Percentiles rank a stretch among this genome's conserved stretches.
Conservation (phyloP, 2,888 invertebrate species). For the Beris morrisii region DNA sequence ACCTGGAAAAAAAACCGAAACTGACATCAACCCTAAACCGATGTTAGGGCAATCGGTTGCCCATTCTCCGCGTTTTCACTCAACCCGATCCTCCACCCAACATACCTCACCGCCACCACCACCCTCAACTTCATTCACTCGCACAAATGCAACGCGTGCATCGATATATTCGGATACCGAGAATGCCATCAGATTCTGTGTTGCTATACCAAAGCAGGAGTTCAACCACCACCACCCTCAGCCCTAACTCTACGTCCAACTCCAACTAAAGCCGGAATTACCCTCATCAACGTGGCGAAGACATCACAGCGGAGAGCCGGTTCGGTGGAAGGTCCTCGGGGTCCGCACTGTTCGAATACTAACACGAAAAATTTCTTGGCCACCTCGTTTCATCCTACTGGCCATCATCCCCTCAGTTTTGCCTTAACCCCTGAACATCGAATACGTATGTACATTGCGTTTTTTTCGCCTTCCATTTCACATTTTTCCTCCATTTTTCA, state of each 20-base stretch:
- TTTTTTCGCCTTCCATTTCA: constrained; percentile 34
- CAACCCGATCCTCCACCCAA: constrained; percentile 15
- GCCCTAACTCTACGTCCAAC: constrained; percentile 22
- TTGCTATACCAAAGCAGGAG: background rate
- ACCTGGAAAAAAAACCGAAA: constrained; percentile 10
- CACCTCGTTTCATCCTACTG: constrained; percentile 10
- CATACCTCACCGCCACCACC: constrained; percentile 8
- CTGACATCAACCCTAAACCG: constrained; percentile 20
- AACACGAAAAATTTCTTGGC: constrained; percentile 24
- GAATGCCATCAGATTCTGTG: constrained; percentile 2
- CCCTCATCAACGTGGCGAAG: constrained; percentile 30
- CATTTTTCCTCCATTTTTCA: constrained; percentile 32
- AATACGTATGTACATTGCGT: constrained; percentile 27
- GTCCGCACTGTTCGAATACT: constrained; percentile 11
- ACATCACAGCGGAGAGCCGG: background rate
- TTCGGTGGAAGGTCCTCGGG: background rate
- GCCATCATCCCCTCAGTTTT: background rate
- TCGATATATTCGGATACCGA: constrained; percentile 16
- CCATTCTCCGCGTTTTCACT: constrained; percentile 19
- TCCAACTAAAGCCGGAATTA: constrained; percentile 27
- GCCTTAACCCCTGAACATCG: constrained; percentile 6
- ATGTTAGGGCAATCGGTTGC: constrained; percentile 1
- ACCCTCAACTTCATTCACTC: constrained; percentile 4
- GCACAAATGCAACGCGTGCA: constrained; percentile 34
- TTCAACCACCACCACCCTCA: background rate